Base-by-base conservation (phyloP, 2,113 vertebrate genomes). In the Prionailurus bengalensis region DNA sequence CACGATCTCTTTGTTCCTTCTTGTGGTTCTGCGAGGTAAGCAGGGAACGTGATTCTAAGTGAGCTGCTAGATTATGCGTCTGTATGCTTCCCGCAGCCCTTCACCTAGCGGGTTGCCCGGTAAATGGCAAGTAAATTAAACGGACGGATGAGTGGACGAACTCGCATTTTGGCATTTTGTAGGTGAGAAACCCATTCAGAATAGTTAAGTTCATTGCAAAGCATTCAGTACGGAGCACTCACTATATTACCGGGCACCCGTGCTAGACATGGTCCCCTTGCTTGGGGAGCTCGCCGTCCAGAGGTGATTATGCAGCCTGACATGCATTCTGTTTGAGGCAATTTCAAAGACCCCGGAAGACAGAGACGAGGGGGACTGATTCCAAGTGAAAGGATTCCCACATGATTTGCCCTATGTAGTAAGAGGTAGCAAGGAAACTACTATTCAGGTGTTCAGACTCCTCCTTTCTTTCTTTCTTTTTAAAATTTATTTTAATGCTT, bases 171-270 rank as follows among this genome's bases (percentile, higher is more conserved):
- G 65, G 27, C 5, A 27, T 76, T 79, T 66, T 71, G 65, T 9
- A 23, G 51, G 29, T n/a, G 58, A 97, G 51, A 92, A 63, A 51
- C 7, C 29, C 79, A 74, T 12, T 78, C 42, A n/a, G 51, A 78
- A 83, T 31, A 58, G 58, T 73, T 73, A 53, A n/a, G 14, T 36
- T 89, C 42, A 33, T 0, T 61, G n/a, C 13, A 89, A 89, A 58
- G 19, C 66, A 79, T 48, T 95, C 29, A 27, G 25, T 19, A 29
- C 1, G 13, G 45, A 63, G 51, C 9, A 51, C 39, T 70, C 42
- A 27, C 0, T 33, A 33, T 16, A 5, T 27, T 27, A 16, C 7
- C 23, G 42, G 61, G 25, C 4, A 58, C 5, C 27, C 0, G 0
- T 19, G 53, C 29, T 39, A 88, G 29, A 93, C 10, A 19, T 0